Base-by-base conservation (phyloP, 1,140 invertebrate genomes). In the Drosophila equinoxialis region DNA sequence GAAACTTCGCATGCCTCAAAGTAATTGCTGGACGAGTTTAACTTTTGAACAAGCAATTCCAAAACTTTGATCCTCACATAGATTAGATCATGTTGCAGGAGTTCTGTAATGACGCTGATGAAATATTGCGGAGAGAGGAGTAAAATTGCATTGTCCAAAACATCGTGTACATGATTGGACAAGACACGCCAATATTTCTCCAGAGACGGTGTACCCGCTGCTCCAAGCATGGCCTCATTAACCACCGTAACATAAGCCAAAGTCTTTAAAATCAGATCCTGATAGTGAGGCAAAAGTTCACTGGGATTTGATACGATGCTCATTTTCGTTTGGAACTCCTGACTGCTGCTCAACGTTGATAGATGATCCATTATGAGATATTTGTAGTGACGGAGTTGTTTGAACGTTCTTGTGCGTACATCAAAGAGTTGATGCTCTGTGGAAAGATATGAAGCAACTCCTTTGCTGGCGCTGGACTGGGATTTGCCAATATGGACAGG, bases 301-400 rank as follows among this genome's bases (percentile, higher is more conserved):
- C 48, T 83, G 6, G 94, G 85, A 42, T 91, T 84, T 8, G 17
- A 94, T 2, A 13, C 20, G 0, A 37, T 30, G 11, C 63, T 59
- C 93, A 42, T 94, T 93, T 92, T 95, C 93, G 54, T 94, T 94
- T n/a, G 97, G 93, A 87, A 96, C 41, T 94, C 92, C 1, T 93
- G 83, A 2, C 94, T 94, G 6, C 95, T 94, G 14, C 97, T 92
- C 1, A 97, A 92, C 20, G 93, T 93, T 5, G 94, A 94, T 3
- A 97, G 92, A 77, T 96, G 96, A 33, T 95, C 95, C 1, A 97
- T 91, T 14, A 95, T 93, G 1, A 95, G 94, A 79, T 97, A 97
- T 93, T 96, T 97, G 80, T 96, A 98, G 85, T 97, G 95, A 11
- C 96, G 93, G 69, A 97, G 91, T 69, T 97, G 95, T 87, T 97